Evolutionary conservation across 2,113 vertebrate genomes (phyloP), one percentile per base, ranked within the genome.

Genomic region (Esox niger): DNA sequence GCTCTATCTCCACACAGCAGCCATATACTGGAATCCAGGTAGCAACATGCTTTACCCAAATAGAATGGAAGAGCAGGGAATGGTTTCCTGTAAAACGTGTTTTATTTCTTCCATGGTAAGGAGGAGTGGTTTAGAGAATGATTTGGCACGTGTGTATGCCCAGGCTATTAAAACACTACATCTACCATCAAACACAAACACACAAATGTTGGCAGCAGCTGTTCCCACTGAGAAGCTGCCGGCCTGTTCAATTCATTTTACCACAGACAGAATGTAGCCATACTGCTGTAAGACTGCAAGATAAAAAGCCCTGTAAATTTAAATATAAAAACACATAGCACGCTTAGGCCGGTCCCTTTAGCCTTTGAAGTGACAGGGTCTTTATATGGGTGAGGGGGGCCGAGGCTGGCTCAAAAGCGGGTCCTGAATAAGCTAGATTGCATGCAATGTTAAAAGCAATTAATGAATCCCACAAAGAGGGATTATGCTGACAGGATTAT

Each of bases 401-500:
- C 61, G 69, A 70, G 57, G 60, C 62, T 43, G 65, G 70, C 73
- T 80, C 32, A 74, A 80, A 68, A 73, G 69, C 55, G 33, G 65
- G 30, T 55, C 66, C 73, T 84, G 82, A 87, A 84, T 88, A 82
- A 82, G 75, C 64, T 79, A 80, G 80, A 87, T 80, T 80, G 82
- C 73, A 72, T 84, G 73, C 69, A 21, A 79, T 83, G 70, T 82
- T 87, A 86, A 84, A 78, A 75, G 76, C 82, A 89, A 88, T 87
- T 89, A 87, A 89, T 87, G 84, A 83, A 76, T 33, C 73, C 66
- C 76, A 85, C 82, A 84, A 79, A 86, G 68, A 57, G 57, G 81
- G 79, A 87, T 85, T 86, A 87, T 84, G 78, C 75, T 84, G 77
- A 83, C 75, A 67, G 82, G 79, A 79, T 87, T 87, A 87, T 83